Conservation (phyloP, 2,888 invertebrate species). For the Andrena flavipes region DNA sequence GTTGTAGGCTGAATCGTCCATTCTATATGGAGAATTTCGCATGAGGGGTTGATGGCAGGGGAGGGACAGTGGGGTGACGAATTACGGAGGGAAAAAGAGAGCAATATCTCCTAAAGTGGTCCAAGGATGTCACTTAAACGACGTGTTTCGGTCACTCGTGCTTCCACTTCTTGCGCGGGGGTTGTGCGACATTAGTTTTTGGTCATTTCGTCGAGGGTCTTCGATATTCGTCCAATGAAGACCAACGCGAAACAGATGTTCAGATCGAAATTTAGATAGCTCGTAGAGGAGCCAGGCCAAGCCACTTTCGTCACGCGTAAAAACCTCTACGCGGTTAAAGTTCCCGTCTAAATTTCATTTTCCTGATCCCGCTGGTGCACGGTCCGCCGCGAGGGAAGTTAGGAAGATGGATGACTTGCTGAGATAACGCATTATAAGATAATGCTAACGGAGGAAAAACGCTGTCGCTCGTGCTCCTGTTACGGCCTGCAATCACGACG, state of each 20-base stretch:
- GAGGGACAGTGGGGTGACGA: slow-evolving; percentile 41
- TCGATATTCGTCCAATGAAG: not conserved
- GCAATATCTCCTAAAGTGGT: slow-evolving; percentile 50
- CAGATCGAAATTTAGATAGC: slow-evolving; percentile 29
- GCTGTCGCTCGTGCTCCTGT: not conserved
- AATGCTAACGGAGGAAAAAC: slow-evolving; percentile 14
- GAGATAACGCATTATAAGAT: slow-evolving; percentile 41
- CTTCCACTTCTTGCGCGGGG: not conserved
- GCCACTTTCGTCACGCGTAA: slow-evolving; percentile 39
- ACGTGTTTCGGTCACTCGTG: slow-evolving; percentile 26
- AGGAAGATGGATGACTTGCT: slow-evolving; percentile 44
- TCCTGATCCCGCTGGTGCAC: slow-evolving; percentile 34
- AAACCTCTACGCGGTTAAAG: slow-evolving; percentile 34
- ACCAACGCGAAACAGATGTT: not conserved
- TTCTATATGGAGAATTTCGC: slow-evolving; percentile 40
- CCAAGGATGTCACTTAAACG: slow-evolving; percentile 30
- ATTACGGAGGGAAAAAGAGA: slow-evolving; percentile 47
- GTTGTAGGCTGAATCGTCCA: slow-evolving; percentile 47
- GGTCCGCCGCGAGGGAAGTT: slow-evolving; percentile 33
- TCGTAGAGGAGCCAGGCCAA: slow-evolving; percentile 27
- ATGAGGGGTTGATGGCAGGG: slow-evolving; percentile 7
- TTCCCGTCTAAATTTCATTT: slow-evolving; percentile 57
- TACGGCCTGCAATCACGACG: slow-evolving; percentile 11
- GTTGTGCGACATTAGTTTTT: too few relatives aligned
- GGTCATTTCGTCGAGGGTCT: not conserved